Evolutionary conservation across 2,888 invertebrate genomes (phyloP), one percentile per base, ranked within the genome.

Genomic region (Nezara viridula): DNA sequence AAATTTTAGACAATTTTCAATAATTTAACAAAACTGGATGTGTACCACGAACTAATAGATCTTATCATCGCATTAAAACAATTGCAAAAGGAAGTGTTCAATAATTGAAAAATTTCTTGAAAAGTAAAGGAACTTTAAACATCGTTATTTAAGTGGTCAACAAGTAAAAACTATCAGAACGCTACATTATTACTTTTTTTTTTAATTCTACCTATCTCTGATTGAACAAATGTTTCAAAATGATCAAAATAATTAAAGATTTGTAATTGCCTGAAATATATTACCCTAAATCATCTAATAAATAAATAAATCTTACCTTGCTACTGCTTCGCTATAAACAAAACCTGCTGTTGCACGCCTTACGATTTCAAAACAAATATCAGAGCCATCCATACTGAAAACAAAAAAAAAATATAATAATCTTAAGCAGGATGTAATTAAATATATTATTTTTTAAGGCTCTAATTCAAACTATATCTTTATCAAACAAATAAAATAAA

Each of bases 311-410:
- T 89, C 85, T 86, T 94, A 98, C 98, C 98, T 99, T 91, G 98
- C 98, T 89, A 99, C 99, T 81, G 99, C 98, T 94, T 99, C 99
- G 92, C 99, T 99, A 94, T 99, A 99, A 90, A 98, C 98, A 94
- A 99, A 99, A 91, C 99, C 99, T 89, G 98, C 97, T 52, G 96
- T 96, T 44, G 99, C 99, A 92, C 99, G 95, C 92, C 98, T 96
- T 47, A 98, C 99, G 91, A 99, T 98, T 94, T 99, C 99, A 93
- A 98, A 98, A 94, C 99, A 99, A 91, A 99, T 95, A 93, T 99
- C 99, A 86, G 98, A 97, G 86, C 99, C 99, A 93, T 99, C 99
- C 98, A 99, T 98, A 93, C 98, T 98, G 86, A 37, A 90, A 90
- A 88, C 88, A 55, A 77, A 52, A 87, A 37, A 66, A 49, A 66